phyloP scores from a whole-genome alignment of 2,797 vertebrate species.

The Acridotheres tristis region DNA sequence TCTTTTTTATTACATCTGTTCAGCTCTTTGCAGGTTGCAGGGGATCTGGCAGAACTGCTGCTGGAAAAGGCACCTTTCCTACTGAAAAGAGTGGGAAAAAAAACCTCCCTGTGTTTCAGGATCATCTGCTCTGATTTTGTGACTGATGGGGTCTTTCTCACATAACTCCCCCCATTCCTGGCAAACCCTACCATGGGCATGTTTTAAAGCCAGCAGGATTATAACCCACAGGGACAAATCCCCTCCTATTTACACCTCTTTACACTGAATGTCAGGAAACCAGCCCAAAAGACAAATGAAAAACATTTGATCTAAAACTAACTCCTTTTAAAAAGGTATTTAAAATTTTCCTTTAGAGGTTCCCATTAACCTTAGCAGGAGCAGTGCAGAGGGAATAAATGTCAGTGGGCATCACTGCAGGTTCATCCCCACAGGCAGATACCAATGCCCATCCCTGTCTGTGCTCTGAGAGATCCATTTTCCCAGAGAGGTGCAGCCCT shows the following conservation, averaged over 20 bases:
- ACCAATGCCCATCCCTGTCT: rapidly evolving
- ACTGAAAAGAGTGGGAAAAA: not conserved
- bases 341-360: not conserved
- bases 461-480: not conserved
- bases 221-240: not conserved
- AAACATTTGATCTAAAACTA: not conserved
- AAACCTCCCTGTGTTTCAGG: not conserved
- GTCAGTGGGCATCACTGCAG: not conserved
- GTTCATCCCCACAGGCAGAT: not conserved
- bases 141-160: not conserved
- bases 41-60: not conserved
- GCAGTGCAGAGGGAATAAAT: not conserved
- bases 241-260: not conserved
- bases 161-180: not conserved
- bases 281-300: not conserved
- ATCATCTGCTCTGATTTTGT: not conserved
- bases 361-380: not conserved
- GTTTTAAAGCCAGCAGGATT: not conserved
- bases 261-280: not conserved
- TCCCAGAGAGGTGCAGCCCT: not conserved
- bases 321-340: not conserved
- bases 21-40: not conserved
- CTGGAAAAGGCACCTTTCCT: not conserved
- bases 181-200: not conserved
- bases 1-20: not conserved